A percentile compares a stretch with the other conserved stretches of the same genome.
phyloP scores from a whole-genome alignment of 2,888 invertebrate genomes.

The Tenthredo scrophulariae region DNA sequence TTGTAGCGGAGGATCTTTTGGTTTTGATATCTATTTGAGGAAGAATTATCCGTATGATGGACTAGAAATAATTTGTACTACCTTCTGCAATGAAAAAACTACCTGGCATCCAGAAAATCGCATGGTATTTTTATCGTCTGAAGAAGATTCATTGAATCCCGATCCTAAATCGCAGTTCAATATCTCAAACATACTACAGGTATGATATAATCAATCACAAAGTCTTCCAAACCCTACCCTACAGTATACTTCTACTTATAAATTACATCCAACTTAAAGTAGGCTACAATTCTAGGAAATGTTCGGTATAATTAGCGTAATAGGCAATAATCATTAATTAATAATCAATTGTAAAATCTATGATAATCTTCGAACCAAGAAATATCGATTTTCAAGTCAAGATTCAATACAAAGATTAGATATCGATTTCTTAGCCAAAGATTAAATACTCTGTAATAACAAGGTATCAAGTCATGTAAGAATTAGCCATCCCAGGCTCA shows the following conservation, averaged over 20 bases:
- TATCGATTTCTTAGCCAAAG: neutral
- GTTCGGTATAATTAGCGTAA: neutral
- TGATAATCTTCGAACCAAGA: neutral
- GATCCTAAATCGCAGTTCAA: neutral
- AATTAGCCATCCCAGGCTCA: neutral
- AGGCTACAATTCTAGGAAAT: neutral
- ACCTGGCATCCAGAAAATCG: neutral
- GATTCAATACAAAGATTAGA: neutral
- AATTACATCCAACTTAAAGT: too few species aligned
- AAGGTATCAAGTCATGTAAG: neutral
- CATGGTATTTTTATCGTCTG: neutral
- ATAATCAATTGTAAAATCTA: neutral
- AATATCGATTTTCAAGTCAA: neutral
- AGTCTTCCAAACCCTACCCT: neutral
- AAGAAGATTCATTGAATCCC: neutral
- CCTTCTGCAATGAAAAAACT: constrained; percentile 5
- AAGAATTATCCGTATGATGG: constrained; percentile 32
- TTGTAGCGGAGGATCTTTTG: constrained; percentile 59
- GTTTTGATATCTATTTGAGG: constrained; percentile 57
- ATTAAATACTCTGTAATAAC: neutral
- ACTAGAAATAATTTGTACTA: constrained; percentile 14
- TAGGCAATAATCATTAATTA: neutral
- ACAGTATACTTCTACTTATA: neutral
- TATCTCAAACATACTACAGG: constrained; percentile 22
- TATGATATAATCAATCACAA: constrained; percentile 9